Percentiles rank a stretch among this genome's conserved stretches.
phyloP scores from a whole-genome alignment of 2,113 vertebrate genomes.

The Sigmodon hispidus region DNA sequence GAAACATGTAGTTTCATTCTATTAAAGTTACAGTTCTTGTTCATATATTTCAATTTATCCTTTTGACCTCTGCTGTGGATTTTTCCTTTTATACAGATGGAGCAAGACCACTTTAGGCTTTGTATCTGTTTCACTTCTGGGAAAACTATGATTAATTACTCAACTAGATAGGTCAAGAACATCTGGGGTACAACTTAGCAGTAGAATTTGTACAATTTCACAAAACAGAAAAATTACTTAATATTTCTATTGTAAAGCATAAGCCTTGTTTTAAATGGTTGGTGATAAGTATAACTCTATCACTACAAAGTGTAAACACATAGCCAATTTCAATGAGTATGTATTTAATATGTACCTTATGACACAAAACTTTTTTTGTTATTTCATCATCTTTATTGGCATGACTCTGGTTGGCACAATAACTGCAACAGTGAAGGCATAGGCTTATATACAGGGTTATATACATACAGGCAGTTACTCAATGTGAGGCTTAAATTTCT shows the following conservation, averaged over 20 bases:
- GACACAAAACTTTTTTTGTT: too few relatives aligned
- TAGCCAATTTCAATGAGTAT: background rate
- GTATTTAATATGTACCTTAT: too few relatives aligned
- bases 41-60: background rate
- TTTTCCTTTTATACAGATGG: background rate
- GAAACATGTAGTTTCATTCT: background rate
- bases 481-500: too few relatives aligned
- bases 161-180: background rate
- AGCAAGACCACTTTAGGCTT: background rate
- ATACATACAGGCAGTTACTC: too few relatives aligned
- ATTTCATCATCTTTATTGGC: too few relatives aligned
- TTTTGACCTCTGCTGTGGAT: background rate
- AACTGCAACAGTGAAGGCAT: too few relatives aligned
- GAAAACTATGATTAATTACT: background rate
- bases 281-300: background rate
- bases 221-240: background rate
- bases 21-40: background rate
- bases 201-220: background rate
- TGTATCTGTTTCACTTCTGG: background rate
- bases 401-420: too few relatives aligned
- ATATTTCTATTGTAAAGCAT: background rate
- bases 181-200: background rate
- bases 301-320: background rate
- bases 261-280: background rate
- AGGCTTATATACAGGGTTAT: too few relatives aligned